phyloP scores from a whole-genome alignment of 2,797 vertebrate genomes.

The Setipinna tenuifilis region DNA sequence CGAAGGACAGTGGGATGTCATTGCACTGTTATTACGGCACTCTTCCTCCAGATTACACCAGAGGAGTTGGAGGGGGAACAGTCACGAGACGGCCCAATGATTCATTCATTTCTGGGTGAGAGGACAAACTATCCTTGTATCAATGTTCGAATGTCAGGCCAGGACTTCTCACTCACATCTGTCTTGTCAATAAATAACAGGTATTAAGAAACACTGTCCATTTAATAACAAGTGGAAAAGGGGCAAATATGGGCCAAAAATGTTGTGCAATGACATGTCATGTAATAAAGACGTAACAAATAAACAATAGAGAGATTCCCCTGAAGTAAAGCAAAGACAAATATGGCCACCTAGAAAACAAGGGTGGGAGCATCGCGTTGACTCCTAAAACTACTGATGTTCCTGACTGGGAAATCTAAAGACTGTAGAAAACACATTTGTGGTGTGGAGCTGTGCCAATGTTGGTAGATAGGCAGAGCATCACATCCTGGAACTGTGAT shows the following conservation, averaged over 20 bases:
- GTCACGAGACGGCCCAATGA: neutral
- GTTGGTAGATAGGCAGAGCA: too few relatives aligned
- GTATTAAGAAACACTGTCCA: neutral
- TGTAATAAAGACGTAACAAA: neutral
- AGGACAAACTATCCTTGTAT: neutral
- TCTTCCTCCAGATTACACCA: conserved; percentile 10
- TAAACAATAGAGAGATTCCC: neutral
- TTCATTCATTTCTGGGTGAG: conserved; percentile 6
- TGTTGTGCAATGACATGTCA: too few relatives aligned
- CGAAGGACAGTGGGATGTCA: neutral
- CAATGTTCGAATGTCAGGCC: neutral
- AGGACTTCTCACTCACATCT: neutral
- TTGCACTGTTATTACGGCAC: neutral
- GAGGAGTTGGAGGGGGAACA: neutral
- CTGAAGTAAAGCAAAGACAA: neutral
- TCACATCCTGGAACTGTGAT: too few relatives aligned
- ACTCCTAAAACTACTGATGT: neutral
- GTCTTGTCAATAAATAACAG: neutral
- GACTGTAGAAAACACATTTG: neutral
- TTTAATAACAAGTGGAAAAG: neutral
- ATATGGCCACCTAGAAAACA: neutral
- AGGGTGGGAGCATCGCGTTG: neutral
- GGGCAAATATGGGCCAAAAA: neutral
- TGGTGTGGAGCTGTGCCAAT: neutral
- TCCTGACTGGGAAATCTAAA: neutral